phyloP scores from a whole-genome alignment of 1,140 invertebrate species.

The Dendrolimus punctatus region DNA sequence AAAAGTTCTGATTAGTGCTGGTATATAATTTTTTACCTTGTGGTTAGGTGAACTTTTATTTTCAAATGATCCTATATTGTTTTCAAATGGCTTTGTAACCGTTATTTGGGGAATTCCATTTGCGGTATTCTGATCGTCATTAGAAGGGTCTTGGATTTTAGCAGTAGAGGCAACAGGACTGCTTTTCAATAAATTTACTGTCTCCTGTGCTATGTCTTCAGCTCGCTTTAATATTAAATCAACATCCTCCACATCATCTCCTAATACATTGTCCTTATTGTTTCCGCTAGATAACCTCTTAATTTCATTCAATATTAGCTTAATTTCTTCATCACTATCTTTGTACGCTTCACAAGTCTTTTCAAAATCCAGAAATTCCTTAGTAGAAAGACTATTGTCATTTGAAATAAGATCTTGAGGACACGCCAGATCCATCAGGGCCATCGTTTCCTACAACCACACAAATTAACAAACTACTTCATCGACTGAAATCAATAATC shows the following conservation, averaged over 20 bases:
- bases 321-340: constrained; percentile 62
- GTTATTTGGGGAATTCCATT: constrained; percentile 43
- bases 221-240: constrained; percentile 59
- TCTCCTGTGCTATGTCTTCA: constrained; percentile 56
- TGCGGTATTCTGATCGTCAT: constrained; percentile 10
- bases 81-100: constrained; percentile 48
- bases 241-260: constrained; percentile 51
- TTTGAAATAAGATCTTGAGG: constrained; percentile 31
- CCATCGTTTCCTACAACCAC: constrained; percentile 12
- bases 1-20: no score
- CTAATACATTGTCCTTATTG: constrained; percentile 34
- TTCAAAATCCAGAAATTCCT: constrained; percentile 57
- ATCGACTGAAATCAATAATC: no score
- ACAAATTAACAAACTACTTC: no score
- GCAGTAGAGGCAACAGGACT: constrained; percentile 22
- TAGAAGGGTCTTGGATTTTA: constrained; percentile 15
- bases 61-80: constrained; percentile 12
- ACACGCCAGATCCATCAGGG: constrained; percentile 12
- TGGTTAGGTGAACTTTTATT: constrained; percentile 13
- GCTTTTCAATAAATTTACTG: constrained; percentile 50
- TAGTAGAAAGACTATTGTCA: constrained; percentile 48
- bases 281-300: constrained; percentile 44
- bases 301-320: constrained; percentile 58
- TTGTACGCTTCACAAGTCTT: constrained; percentile 53
- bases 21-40: constrained; percentile 40